Evolutionary conservation across 2,888 invertebrate species (phyloP).

Genomic region (Drosophila ustulata): DNA sequence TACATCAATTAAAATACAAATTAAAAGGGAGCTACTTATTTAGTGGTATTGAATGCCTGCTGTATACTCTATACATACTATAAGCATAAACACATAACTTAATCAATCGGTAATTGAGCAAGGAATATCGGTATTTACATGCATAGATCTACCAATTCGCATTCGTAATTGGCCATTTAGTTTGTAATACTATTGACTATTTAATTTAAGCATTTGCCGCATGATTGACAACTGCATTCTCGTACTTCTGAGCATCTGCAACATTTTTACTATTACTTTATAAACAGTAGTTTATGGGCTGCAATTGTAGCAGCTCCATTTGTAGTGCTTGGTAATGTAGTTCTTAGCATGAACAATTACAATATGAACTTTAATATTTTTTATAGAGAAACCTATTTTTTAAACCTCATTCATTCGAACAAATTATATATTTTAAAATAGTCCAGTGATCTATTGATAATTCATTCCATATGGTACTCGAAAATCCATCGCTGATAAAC

Average conservation of each 20-base stretch:
- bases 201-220: constrained; percentile 64
- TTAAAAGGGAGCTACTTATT: constrained; percentile 16
- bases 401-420: not conserved
- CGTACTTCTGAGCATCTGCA: constrained; percentile 36
- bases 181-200: constrained; percentile 52
- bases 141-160: constrained; percentile 50
- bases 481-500: constrained; percentile 33
- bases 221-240: constrained; percentile 31
- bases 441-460: constrained; percentile 5
- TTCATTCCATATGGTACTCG: constrained; percentile 3
- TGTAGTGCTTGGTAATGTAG: constrained; percentile 62
- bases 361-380: constrained; percentile 25
- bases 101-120: constrained; percentile 43
- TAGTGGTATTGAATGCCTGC: constrained; percentile 60
- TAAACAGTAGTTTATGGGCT: constrained; percentile 34
- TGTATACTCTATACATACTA: constrained; percentile 8
- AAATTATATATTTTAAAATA: constrained; percentile 4
- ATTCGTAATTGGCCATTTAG: constrained; percentile 74
- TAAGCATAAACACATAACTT: constrained; percentile 24
- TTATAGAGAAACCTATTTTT: constrained; percentile 1
- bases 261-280: constrained; percentile 2
- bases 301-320: constrained; percentile 23
- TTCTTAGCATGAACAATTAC: constrained; percentile 56
- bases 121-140: constrained; percentile 11
- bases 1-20: constrained; percentile 22